Evolutionary conservation across 2,888 invertebrate genomes (phyloP).

Genomic region (Sthenelais limicola): DNA sequence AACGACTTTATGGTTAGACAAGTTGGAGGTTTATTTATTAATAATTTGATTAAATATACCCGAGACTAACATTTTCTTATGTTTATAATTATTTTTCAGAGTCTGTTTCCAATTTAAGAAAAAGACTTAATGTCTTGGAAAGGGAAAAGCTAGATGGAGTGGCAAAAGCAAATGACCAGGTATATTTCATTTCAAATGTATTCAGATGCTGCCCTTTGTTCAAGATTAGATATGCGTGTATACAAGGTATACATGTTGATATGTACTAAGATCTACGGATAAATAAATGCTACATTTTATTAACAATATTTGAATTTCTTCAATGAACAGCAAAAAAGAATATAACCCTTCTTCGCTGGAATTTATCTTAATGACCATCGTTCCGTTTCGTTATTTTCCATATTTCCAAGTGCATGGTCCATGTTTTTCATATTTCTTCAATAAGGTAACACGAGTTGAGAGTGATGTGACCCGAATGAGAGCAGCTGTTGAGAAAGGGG

Average conservation of each 20-base stretch:
- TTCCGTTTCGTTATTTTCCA: too few relatives aligned
- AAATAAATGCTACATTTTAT: too few relatives aligned
- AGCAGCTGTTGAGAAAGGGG: constrained; percentile 67
- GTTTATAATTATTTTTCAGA: constrained; percentile 35
- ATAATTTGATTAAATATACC: constrained; percentile 3
- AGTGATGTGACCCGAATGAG: constrained; percentile 62
- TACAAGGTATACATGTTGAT: too few relatives aligned
- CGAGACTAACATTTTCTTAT: not conserved
- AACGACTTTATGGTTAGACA: too few relatives aligned
- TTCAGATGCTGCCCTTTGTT: not conserved
- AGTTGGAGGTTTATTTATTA: too few relatives aligned
- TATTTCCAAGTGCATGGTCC: not conserved
- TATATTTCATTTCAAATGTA: not conserved
- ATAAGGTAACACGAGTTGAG: constrained; percentile 43
- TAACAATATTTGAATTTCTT: too few relatives aligned
- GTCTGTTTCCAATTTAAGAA: constrained; percentile 50
- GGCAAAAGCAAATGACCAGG: constrained; percentile 57
- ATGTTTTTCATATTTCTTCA: too few relatives aligned
- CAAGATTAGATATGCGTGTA: not conserved
- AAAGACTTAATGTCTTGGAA: constrained; percentile 62
- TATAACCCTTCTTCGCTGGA: too few relatives aligned
- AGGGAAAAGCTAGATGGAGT: constrained; percentile 64
- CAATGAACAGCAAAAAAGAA: too few relatives aligned
- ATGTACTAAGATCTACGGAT: too few relatives aligned
- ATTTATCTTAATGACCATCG: too few relatives aligned